Percentiles rank a stretch among this genome's conserved stretches.
phyloP scores from a whole-genome alignment of 2,797 vertebrate genomes.

The Megalops cyprinoides region DNA sequence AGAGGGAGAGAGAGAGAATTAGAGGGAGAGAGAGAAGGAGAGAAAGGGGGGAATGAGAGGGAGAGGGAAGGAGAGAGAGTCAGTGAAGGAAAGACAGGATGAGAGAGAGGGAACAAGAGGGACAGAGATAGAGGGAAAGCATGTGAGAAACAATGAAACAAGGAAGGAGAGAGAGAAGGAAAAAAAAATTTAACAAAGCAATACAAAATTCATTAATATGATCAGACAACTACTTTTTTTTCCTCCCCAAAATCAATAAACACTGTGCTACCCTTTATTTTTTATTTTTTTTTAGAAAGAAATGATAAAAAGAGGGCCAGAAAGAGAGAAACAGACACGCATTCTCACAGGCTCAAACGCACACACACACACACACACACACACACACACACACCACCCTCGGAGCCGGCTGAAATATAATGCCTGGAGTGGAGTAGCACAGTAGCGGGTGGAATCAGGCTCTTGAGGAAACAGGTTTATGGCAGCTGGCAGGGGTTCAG shows the following conservation, averaged over 20 bases:
- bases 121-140: neutral
- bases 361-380: conserved; percentile 66
- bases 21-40: too few species aligned
- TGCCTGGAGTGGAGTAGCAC: too few species aligned
- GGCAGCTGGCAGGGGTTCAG: conserved; percentile 74
- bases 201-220: too few species aligned
- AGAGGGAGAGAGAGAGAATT: neutral
- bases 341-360: conserved; percentile 27
- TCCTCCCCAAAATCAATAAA: too few species aligned
- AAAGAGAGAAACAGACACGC: neutral
- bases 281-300: too few species aligned
- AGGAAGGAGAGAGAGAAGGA: neutral
- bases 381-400: conserved; percentile 81
- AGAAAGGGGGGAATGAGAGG: too few species aligned
- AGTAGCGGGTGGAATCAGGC: neutral
- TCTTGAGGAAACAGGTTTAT: conserved; percentile 97
- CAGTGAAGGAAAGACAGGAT: too few species aligned
- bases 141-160: neutral
- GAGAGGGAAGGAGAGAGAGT: neutral
- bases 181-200: neutral
- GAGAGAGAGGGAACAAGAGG: neutral
- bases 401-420: too few species aligned
- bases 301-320: neutral
- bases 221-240: too few species aligned
- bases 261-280: too few species aligned